Evolutionary conservation across 64 coral and sea anemone species (phyloP).

Genomic region (Anthopleura sola): DNA sequence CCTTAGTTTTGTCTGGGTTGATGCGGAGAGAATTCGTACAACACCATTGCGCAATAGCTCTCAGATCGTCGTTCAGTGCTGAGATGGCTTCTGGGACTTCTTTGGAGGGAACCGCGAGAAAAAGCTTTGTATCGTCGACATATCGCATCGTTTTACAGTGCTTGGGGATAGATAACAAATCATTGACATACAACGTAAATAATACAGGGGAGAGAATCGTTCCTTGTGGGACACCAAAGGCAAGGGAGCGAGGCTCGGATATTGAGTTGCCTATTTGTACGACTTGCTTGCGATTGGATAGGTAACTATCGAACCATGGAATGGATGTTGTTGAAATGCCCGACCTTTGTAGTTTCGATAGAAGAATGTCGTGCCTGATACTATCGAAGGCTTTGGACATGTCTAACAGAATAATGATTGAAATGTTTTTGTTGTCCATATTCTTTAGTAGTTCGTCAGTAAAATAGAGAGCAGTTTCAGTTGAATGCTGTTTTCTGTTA

Average conservation of each 20-base stretch:
- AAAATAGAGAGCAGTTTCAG: slow-evolving; percentile 28
- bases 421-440: slow-evolving; percentile 16
- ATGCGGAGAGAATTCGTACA: slow-evolving; percentile 40
- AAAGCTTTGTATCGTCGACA: slow-evolving; percentile 44
- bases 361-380: slow-evolving; percentile 16
- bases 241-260: neutral
- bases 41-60: slow-evolving; percentile 40
- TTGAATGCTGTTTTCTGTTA: slow-evolving; percentile 25
- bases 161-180: slow-evolving; percentile 23
- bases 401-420: slow-evolving; percentile 13
- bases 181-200: slow-evolving; percentile 41
- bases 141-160: slow-evolving; percentile 37
- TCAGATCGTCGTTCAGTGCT: neutral
- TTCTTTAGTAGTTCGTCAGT: slow-evolving; percentile 12
- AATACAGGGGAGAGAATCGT: slow-evolving; percentile 36
- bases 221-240: slow-evolving; percentile 33
- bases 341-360: neutral
- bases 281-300: neutral
- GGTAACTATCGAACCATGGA: slow-evolving; percentile 5
- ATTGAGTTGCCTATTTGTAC: neutral
- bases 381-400: slow-evolving; percentile 22
- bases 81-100: slow-evolving; percentile 18
- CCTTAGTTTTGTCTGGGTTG: slow-evolving; percentile 43
- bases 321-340: neutral
- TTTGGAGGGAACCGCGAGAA: slow-evolving; percentile 4